Evolutionary conservation across 2,888 invertebrate species (phyloP).

Genomic region (Drymonia ruficornis): DNA sequence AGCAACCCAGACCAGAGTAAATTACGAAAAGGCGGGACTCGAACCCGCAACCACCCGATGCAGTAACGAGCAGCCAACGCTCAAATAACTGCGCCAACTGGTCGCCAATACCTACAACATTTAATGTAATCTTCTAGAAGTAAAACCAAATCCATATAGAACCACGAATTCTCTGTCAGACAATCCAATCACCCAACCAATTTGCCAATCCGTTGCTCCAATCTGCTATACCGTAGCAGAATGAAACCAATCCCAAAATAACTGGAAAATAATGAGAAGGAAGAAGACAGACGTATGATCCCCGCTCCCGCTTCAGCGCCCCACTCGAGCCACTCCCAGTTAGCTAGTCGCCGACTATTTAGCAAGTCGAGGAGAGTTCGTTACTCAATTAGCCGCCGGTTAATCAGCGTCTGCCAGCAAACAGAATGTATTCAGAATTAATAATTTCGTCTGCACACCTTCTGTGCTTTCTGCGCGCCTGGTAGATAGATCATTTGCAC

Average conservation of each 20-base stretch:
- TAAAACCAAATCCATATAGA: too few relatives aligned
- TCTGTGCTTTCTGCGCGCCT: constrained; percentile 17
- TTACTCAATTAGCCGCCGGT: constrained; percentile 78
- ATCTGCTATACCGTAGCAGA: too few relatives aligned
- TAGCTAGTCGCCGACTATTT: constrained; percentile 64
- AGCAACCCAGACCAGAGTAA: too few relatives aligned
- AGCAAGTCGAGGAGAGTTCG: constrained; percentile 74
- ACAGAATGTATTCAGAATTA: constrained; percentile 70
- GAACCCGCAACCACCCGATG: too few relatives aligned
- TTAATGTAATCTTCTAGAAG: too few relatives aligned
- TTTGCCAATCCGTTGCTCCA: too few relatives aligned
- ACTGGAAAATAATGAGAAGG: not conserved
- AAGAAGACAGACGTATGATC: not conserved
- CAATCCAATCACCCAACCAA: too few relatives aligned
- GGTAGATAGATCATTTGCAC: constrained; percentile 34
- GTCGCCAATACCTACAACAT: too few relatives aligned
- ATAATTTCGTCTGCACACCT: constrained; percentile 54
- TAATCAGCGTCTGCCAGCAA: constrained; percentile 75
- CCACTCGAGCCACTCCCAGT: constrained; percentile 22
- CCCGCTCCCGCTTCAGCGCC: constrained; percentile 24
- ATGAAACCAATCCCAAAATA: not conserved
- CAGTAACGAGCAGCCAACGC: too few relatives aligned
- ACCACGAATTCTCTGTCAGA: too few relatives aligned
- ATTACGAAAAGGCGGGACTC: too few relatives aligned
- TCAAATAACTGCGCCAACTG: too few relatives aligned